phyloP scores from a whole-genome alignment of 2,113 vertebrate species.

The Platichthys stellatus region DNA sequence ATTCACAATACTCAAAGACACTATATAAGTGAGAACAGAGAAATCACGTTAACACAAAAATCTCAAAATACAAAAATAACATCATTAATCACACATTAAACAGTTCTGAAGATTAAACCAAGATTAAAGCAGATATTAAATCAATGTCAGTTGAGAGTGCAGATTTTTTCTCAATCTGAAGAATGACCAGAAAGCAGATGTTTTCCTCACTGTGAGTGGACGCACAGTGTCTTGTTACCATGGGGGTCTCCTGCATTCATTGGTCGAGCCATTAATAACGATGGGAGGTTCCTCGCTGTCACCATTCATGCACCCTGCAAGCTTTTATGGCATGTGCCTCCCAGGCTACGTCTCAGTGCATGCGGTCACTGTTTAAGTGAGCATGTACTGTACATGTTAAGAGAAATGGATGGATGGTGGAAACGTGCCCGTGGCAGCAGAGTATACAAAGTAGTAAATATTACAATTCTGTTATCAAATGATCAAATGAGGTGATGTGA shows the following conservation, averaged over 20 bases:
- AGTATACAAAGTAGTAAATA: neutral
- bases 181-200: constrained; percentile 49
- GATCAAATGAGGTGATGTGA: neutral
- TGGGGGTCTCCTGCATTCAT: constrained; percentile 61
- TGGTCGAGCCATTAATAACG: constrained; percentile 68
- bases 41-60: too few relatives aligned
- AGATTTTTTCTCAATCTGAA: neutral
- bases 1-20: too few relatives aligned
- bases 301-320: constrained; percentile 58
- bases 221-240: constrained; percentile 58
- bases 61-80: too few relatives aligned
- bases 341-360: constrained; percentile 32
- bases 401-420: neutral
- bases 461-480: neutral
- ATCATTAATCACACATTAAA: too few relatives aligned
- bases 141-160: neutral
- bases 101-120: too few relatives aligned
- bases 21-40: too few relatives aligned
- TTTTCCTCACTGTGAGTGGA: constrained; percentile 42
- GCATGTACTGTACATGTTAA: neutral
- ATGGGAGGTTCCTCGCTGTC: constrained; percentile 66
- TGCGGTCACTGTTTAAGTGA: constrained; percentile 15
- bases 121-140: neutral
- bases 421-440: neutral
- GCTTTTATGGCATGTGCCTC: constrained; percentile 49